Evolutionary conservation across 2,888 invertebrate genomes (phyloP), one percentile per base, ranked within the genome.

Genomic region (Tetragnatha montana): DNA sequence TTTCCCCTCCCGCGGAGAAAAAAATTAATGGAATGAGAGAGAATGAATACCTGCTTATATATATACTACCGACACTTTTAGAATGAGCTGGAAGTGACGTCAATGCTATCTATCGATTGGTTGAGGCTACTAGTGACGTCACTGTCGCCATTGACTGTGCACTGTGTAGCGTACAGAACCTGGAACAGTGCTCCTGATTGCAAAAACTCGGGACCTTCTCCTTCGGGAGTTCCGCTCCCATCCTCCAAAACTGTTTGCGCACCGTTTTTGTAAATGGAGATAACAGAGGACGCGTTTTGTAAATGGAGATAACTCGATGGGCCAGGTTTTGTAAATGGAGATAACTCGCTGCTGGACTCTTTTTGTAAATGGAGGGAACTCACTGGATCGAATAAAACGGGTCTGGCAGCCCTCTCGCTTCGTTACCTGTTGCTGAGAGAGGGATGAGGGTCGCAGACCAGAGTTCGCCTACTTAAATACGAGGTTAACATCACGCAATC

Each of bases 51-150:
- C 75, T 79, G 81, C 81, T 85, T 89, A 85, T 81, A 71, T 78
- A 70, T 81, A 70, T 76, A 75, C 71, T 71, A 75, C 76, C 82
- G 47, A 82, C 87, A 87, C 76, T 82, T 70, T 81, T 87, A 60
- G 76, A 89, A 85, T 81, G 89, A 80, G 71, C 85, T 81, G 71
- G 81, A 85, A 70, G 89, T 89, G 89, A 89, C 89, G 89, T 89
- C 89, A 89, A 89, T 89, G 89, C 81, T 85, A 81, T 83, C 89
- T 89, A 89, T 89, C 89, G 89, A 89, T 89, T 89, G 89, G 89
- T 85, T 81, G 71, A 85, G 80, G 76, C 81, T 81, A 70, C 51
- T 60, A 81, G 85, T 89, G 89, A 89, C 89, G 89, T 89, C 89
- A 89, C 81, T 76, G 89, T 85, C 85, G 89, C 81, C 85, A 89